A percentile compares a stretch with the other conserved stretches of the same genome.
Evolutionary conservation across 2,113 vertebrate species (phyloP).

Genomic region (Hippoglossus stenolepis): DNA sequence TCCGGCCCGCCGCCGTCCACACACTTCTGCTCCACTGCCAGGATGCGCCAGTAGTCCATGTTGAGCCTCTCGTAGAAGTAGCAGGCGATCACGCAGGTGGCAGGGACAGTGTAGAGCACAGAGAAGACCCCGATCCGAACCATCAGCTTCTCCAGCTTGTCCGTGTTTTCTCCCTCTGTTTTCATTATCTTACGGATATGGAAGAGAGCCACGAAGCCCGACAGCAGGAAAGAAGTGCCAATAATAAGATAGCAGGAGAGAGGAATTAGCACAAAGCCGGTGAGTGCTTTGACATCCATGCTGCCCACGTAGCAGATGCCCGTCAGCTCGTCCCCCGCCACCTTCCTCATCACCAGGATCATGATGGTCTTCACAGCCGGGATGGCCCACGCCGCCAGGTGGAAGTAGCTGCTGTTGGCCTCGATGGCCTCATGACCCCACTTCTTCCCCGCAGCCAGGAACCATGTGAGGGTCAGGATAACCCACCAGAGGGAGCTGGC

Average conservation of each 20-base stretch:
- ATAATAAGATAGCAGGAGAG: conserved; percentile 93
- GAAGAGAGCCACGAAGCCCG: conserved; percentile 97
- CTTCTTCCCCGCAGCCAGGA: conserved; percentile 95
- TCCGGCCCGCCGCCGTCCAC: conserved; percentile 74
- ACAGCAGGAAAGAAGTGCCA: conserved; percentile 95
- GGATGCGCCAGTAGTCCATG: conserved; percentile 92
- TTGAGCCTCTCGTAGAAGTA: conserved; percentile 97
- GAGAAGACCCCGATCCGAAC: conserved; percentile 97
- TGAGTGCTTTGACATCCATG: conserved; percentile 94
- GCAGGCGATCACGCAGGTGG: conserved; percentile 96
- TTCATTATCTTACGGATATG: conserved; percentile 97
- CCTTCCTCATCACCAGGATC: conserved; percentile 94
- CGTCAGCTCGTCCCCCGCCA: conserved; percentile 95
- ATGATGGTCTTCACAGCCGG: conserved; percentile 96
- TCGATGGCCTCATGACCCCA: conserved; percentile 99
- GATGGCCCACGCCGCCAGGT: conserved; percentile 95
- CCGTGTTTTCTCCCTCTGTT: conserved; percentile 96
- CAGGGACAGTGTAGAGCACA: conserved; percentile 94
- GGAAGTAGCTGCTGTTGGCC: conserved; percentile 98
- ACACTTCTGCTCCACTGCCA: conserved; percentile 88
- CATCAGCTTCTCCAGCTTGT: conserved; percentile 97
- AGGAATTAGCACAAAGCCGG: conserved; percentile 94
- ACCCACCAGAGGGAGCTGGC: conserved; percentile 99
- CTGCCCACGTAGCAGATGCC: conserved; percentile 97
- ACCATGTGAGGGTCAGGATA: conserved; percentile 95